phyloP scores from a whole-genome alignment of 2,888 invertebrate genomes.

The Pammene aurita region DNA sequence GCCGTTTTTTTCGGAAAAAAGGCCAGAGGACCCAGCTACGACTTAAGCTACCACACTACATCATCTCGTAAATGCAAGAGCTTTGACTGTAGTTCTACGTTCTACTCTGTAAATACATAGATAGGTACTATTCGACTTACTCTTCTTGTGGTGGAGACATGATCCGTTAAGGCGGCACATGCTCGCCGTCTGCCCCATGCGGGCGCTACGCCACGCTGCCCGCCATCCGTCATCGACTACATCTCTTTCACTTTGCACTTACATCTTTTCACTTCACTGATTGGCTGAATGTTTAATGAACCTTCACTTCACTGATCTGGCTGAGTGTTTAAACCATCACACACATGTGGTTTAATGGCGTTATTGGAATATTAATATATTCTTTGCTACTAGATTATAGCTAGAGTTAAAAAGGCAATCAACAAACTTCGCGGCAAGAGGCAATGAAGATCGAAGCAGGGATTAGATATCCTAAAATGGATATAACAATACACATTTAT shows the following conservation, averaged over 20 bases:
- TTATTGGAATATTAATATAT: too few species aligned
- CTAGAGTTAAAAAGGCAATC: too few species aligned
- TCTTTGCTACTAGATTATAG: too few species aligned
- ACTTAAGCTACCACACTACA: too few species aligned
- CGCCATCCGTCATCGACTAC: conserved; percentile 68
- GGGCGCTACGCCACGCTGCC: conserved; percentile 78
- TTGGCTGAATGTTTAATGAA: conserved; percentile 48
- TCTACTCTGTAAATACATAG: not conserved
- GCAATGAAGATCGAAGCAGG: too few species aligned
- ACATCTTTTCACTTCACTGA: conserved; percentile 57
- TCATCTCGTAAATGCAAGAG: too few species aligned
- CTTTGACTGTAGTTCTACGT: not conserved
- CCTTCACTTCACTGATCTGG: conserved; percentile 3
- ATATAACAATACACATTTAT: not conserved
- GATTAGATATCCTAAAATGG: not conserved
- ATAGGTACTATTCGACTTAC: conserved; percentile 67
- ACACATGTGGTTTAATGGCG: not conserved
- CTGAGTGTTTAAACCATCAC: conserved; percentile 12
- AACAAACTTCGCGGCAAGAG: not conserved
- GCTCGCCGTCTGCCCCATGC: conserved; percentile 92
- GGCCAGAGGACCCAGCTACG: too few species aligned
- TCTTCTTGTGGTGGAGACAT: conserved; percentile 89
- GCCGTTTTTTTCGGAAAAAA: too few species aligned
- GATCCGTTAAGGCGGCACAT: conserved; percentile 91
- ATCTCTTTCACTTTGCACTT: conserved; percentile 63